Percentiles rank a stretch among this genome's conserved stretches.
Evolutionary conservation across 1,140 invertebrate genomes (phyloP).

Genomic region (Diachasmimorpha longicaudata): DNA sequence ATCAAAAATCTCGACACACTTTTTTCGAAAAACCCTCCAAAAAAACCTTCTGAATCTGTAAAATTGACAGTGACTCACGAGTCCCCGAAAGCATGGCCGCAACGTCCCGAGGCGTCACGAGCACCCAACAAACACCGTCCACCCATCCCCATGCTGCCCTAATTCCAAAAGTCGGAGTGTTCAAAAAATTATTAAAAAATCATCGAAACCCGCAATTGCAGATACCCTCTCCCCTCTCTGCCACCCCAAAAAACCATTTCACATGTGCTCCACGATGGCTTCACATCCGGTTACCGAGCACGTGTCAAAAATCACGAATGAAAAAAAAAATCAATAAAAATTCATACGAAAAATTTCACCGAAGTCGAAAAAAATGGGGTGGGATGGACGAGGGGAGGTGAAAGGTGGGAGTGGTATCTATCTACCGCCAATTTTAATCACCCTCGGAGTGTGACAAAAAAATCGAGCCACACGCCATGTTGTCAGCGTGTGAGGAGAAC

Average conservation of each 20-base stretch:
- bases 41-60: background rate
- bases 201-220: conserved; percentile 12
- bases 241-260: background rate
- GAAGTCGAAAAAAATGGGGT: background rate
- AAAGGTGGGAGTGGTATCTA: background rate
- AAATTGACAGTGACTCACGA: conserved; percentile 46
- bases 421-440: conserved; percentile 15
- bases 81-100: conserved; percentile 39
- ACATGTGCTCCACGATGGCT: background rate
- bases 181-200: too few relatives aligned
- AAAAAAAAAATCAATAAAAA: background rate
- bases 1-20: too few relatives aligned
- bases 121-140: background rate
- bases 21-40: background rate
- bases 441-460: conserved; percentile 47
- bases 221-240: background rate
- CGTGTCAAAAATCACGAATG: background rate
- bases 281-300: background rate
- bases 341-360: background rate
- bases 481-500: conserved; percentile 65
- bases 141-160: conserved; percentile 5
- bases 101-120: conserved; percentile 3
- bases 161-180: too few relatives aligned
- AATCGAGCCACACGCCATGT: conserved; percentile 70
- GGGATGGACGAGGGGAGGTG: background rate